Evolutionary conservation across 2,797 vertebrate species (phyloP).

Genomic region (Alauda arvensis): DNA sequence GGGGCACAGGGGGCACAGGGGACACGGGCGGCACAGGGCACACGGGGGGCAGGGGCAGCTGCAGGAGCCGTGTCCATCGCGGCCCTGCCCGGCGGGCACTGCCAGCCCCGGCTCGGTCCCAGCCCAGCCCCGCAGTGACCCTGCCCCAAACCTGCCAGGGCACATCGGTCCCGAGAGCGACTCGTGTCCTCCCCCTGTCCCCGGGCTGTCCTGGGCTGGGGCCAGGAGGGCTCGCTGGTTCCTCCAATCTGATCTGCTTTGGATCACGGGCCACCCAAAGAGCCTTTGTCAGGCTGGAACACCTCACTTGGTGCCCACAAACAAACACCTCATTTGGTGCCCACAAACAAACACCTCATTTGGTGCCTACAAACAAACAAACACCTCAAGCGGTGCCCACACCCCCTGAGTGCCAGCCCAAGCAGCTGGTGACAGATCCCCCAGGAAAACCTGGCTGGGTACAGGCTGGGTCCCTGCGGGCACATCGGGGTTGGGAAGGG

Average conservation of each 20-base stretch:
- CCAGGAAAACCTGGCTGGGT: not conserved
- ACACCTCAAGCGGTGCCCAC: not conserved
- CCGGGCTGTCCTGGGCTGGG: not conserved
- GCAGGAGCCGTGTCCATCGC: not conserved
- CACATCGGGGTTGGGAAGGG: fast-evolving
- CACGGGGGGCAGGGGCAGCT: not conserved
- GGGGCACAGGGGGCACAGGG: too few relatives aligned
- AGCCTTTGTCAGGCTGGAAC: not conserved
- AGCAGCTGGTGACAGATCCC: not conserved
- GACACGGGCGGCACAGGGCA: too few relatives aligned
- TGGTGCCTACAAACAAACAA: not conserved
- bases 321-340: not conserved
- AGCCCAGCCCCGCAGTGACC: not conserved
- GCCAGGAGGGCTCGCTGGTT: slow-evolving; percentile 3
- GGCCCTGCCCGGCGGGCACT: not conserved
- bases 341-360: not conserved
- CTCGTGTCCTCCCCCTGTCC: not conserved
- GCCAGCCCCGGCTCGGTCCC: not conserved
- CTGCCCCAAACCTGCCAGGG: not conserved
- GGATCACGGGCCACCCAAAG: slow-evolving; percentile 28
- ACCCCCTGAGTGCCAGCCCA: not conserved
- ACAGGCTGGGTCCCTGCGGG: not conserved
- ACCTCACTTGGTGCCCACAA: not conserved
- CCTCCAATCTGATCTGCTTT: not conserved
- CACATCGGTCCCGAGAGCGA: not conserved